phyloP scores from a whole-genome alignment of 2,888 invertebrate species.

The Elgonia sp. region DNA sequence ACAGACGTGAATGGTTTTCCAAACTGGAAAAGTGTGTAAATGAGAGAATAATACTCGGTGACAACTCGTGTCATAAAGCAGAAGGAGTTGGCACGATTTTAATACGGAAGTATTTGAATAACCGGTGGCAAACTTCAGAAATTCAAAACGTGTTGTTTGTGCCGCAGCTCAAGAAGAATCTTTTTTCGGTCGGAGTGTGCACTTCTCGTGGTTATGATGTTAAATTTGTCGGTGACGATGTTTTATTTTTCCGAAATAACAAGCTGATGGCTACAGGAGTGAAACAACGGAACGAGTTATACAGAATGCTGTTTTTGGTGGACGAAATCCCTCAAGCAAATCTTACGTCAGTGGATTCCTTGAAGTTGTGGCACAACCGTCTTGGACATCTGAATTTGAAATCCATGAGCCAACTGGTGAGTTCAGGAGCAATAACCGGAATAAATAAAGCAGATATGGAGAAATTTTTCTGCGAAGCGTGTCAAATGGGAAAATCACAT shows the following conservation, averaged over 20 bases:
- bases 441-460: constrained; percentile 14
- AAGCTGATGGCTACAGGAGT: constrained; percentile 24
- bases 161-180: constrained; percentile 76
- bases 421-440: background rate
- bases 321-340: constrained; percentile 32
- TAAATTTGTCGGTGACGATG: constrained; percentile 30
- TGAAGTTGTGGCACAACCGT: constrained; percentile 73
- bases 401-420: background rate
- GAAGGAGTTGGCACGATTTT: constrained; percentile 72
- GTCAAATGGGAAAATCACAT: constrained; percentile 55
- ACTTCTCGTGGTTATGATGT: constrained; percentile 63
- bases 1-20: constrained; percentile 76
- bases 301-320: constrained; percentile 68
- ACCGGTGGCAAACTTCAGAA: constrained; percentile 66
- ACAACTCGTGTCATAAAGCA: constrained; percentile 68
- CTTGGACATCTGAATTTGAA: constrained; percentile 63
- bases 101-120: constrained; percentile 70
- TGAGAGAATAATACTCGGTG: constrained; percentile 65
- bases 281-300: constrained; percentile 67
- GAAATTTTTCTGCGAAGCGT: constrained; percentile 60
- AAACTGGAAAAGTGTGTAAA: constrained; percentile 37
- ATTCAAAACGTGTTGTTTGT: constrained; percentile 79
- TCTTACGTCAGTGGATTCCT: constrained; percentile 21
- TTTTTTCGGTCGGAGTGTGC: constrained; percentile 78
- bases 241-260: background rate